Conservation (phyloP, 2,888 invertebrate genomes). For the Eucriotettix oculatus region DNA sequence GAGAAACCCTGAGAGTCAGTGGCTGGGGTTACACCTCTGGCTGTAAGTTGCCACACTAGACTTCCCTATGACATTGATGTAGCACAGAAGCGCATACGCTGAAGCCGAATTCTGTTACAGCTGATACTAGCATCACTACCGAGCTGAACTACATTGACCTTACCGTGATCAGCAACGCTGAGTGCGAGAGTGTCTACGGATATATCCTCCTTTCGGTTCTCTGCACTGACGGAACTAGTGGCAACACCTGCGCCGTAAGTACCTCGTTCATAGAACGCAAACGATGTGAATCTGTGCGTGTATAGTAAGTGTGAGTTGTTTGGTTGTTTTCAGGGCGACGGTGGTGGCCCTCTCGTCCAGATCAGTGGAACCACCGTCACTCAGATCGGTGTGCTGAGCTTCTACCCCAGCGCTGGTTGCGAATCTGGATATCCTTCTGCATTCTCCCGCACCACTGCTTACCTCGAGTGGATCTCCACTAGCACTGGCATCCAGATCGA, state of each 20-base stretch:
- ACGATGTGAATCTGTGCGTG: not conserved
- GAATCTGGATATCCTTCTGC: slow-evolving; percentile 18
- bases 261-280: not conserved
- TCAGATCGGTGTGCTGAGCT: slow-evolving; percentile 20
- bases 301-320: no score
- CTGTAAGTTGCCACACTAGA: not conserved
- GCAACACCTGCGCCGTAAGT: slow-evolving; percentile 20
- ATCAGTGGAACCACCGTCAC: slow-evolving; percentile 8
- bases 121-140: not conserved
- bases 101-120: not conserved
- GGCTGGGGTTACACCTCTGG: not conserved
- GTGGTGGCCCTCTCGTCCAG: slow-evolving; percentile 19
- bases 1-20: not conserved
- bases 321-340: slow-evolving; percentile 18
- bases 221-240: slow-evolving; percentile 16
- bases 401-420: slow-evolving; percentile 17
- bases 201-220: slow-evolving; percentile 13
- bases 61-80: not conserved
- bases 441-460: slow-evolving; percentile 16
- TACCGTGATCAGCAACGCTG: not conserved
- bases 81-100: no score
- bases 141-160: not conserved
- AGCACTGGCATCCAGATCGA: slow-evolving; percentile 12
- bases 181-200: not conserved
- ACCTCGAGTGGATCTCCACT: slow-evolving; percentile 17